A percentile compares a stretch with the other conserved stretches of the same genome.
Conservation (phyloP, 2,113 vertebrate genomes). For the Callospermophilus lateralis region DNA sequence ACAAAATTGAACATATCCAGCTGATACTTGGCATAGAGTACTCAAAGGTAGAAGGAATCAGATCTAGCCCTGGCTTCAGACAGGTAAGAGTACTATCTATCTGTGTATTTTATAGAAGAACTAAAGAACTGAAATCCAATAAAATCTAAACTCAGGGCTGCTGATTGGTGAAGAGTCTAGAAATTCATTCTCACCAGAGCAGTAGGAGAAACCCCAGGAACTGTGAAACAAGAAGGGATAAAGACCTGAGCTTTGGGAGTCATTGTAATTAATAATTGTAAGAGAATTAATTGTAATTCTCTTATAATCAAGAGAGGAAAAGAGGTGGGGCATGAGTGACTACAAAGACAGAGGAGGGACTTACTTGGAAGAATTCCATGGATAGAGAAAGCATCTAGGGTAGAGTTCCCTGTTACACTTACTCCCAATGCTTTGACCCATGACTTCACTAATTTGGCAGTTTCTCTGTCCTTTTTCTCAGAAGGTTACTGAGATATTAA, state of each 20-base stretch:
- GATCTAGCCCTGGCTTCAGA: not conserved
- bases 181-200: not conserved
- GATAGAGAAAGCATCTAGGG: not conserved
- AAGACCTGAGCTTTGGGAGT: slow-evolving; percentile 1
- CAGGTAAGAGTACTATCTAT: not conserved
- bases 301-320: not conserved
- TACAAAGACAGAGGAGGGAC: not conserved
- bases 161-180: not conserved
- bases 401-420: not conserved
- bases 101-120: not conserved
- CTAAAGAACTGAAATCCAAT: not conserved
- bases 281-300: too few species aligned
- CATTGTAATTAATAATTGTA: too few species aligned
- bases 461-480: slow-evolving; percentile 17
- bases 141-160: not conserved
- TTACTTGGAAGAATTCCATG: not conserved
- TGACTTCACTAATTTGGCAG: not conserved
- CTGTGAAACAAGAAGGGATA: not conserved
- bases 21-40: not conserved
- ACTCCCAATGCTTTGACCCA: not conserved
- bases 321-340: not conserved
- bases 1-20: not conserved
- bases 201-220: not conserved
- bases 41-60: not conserved
- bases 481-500: not conserved